phyloP scores from a whole-genome alignment of 2,888 invertebrate genomes.

The Acanthopleura granulata region DNA sequence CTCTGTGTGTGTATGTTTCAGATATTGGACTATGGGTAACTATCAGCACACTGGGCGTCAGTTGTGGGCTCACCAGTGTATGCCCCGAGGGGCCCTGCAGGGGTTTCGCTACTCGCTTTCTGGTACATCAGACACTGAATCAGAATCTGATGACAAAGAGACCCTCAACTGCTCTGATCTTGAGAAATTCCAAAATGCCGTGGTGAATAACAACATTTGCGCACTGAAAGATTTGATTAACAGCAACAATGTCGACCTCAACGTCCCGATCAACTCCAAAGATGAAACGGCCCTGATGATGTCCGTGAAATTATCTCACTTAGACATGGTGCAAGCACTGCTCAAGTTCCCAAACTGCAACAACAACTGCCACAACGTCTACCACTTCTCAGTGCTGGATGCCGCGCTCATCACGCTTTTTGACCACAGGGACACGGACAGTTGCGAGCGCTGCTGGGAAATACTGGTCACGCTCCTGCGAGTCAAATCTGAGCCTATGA shows the following conservation, averaged over 20 bases:
- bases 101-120: neutral
- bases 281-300: conserved; percentile 53
- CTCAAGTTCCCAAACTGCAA: conserved; percentile 39
- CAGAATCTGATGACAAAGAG: neutral
- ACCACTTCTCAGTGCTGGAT: conserved; percentile 43
- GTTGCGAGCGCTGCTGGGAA: conserved; percentile 49
- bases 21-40: conserved; percentile 14
- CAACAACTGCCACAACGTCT: conserved; percentile 35
- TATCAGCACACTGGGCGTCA: conserved; percentile 17
- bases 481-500: conserved; percentile 48
- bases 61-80: neutral
- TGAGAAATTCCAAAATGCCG: neutral
- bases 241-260: conserved; percentile 35
- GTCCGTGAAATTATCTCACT: conserved; percentile 47
- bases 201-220: neutral
- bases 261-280: conserved; percentile 49
- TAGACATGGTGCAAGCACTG: conserved; percentile 46
- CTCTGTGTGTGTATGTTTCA: too few species aligned
- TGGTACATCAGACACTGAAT: conserved; percentile 6
- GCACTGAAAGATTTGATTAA: neutral
- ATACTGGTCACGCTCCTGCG: conserved; percentile 49
- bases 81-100: neutral
- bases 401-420: conserved; percentile 53
- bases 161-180: neutral
- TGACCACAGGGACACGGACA: conserved; percentile 53